A percentile compares a stretch with the other conserved stretches of the same genome.
These are phyloP conservation scores for Sipha maydis DNA, from an alignment of 2,888 invertebrate species.

Conservation along the genomic window DNA sequence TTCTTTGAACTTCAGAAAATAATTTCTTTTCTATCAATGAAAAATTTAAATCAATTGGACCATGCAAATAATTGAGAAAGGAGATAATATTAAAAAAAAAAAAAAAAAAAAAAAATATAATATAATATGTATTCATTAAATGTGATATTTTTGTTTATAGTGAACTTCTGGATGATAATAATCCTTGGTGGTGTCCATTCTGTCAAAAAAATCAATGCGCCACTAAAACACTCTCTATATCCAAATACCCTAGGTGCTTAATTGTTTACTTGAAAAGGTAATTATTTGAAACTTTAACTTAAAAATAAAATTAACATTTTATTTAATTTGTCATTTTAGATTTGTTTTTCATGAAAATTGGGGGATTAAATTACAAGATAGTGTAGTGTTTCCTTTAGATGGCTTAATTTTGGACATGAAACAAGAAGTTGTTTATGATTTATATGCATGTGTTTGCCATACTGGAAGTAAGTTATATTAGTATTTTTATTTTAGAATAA, in stretches of 20 bases:
- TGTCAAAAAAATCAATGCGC: conserved; percentile 74
- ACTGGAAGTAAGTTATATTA: conserved; percentile 71
- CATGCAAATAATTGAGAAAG: too few species aligned
- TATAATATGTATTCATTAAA: neutral
- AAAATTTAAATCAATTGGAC: too few species aligned
- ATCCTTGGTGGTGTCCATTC: conserved; percentile 75
- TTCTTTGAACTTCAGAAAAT: too few species aligned
- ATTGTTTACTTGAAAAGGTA: conserved; percentile 74
- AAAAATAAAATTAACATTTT: neutral
- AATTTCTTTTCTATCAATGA: too few species aligned
- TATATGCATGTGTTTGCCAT: conserved; percentile 75
- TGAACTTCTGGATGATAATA: conserved; percentile 74
- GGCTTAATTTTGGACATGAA: conserved; percentile 71
- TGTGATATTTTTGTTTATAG: conserved; percentile 67
- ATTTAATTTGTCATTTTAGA: conserved; percentile 67
- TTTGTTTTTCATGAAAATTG: conserved; percentile 74
- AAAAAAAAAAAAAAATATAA: too few species aligned
- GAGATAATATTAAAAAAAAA: too few species aligned
- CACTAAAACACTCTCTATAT: conserved; percentile 74
- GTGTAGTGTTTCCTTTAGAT: conserved; percentile 73
- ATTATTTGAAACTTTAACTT: conserved; percentile 27
- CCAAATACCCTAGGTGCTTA: conserved; percentile 74
- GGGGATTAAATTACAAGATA: conserved; percentile 74
- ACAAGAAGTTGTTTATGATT: conserved; percentile 70
- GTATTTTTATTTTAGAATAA: neutral